phyloP scores from a whole-genome alignment of 2,888 invertebrate species.

The Drosophila prolongata region DNA sequence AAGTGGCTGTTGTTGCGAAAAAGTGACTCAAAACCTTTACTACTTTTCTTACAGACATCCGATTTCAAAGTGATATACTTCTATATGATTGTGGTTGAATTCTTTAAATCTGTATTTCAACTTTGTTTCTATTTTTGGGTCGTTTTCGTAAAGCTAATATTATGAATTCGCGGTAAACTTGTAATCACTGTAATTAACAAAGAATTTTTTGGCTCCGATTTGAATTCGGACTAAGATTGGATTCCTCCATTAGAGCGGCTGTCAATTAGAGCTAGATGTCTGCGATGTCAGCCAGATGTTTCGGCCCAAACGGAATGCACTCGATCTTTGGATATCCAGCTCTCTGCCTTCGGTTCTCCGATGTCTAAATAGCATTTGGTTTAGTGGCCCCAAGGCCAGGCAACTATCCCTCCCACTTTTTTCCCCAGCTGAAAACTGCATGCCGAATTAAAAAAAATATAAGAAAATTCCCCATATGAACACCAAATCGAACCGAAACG shows the following conservation, averaged over 20 bases:
- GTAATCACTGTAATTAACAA: conserved; percentile 21
- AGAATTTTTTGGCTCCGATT: conserved; percentile 14
- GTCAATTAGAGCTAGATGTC: conserved; percentile 38
- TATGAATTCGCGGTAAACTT: neutral
- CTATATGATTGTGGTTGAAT: too few species aligned
- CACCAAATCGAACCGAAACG: conserved; percentile 10
- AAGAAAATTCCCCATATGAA: neutral
- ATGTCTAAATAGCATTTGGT: conserved; percentile 39
- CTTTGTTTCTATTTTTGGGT: too few species aligned
- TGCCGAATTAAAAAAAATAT: neutral
- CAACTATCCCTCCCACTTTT: conserved; percentile 8
- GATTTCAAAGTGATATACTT: too few species aligned
- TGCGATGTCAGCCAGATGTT: conserved; percentile 22
- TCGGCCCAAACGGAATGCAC: conserved; percentile 20
- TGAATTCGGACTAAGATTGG: conserved; percentile 15
- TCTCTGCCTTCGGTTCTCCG: neutral
- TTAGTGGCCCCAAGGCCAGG: conserved; percentile 30
- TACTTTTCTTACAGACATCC: too few species aligned
- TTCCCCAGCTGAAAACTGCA: neutral
- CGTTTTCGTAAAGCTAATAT: too few species aligned
- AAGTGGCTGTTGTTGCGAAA: too few species aligned
- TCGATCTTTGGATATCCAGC: conserved; percentile 3
- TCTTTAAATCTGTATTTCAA: too few species aligned
- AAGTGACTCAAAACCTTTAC: too few species aligned
- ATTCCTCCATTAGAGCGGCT: conserved; percentile 33